A percentile compares a stretch with the other conserved stretches of the same genome.
phyloP scores from a whole-genome alignment of 2,113 vertebrate species.

The Gnathonemus echidnorhynchus region DNA sequence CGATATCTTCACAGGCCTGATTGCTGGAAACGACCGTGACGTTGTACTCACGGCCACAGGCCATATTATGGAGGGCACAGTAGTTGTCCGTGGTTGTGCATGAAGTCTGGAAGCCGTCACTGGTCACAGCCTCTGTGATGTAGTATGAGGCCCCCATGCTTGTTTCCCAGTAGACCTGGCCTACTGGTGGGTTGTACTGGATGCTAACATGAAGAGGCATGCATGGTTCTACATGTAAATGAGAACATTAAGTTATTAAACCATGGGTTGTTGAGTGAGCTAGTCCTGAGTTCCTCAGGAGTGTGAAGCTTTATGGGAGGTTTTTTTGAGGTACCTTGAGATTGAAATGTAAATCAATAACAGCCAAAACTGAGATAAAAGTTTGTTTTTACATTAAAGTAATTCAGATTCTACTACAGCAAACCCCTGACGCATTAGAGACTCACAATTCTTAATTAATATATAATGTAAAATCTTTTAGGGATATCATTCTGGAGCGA shows the following conservation, averaged over 20 bases:
- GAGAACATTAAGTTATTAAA: neutral
- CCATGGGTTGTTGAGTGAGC: neutral
- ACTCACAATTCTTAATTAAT: neutral
- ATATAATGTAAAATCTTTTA: neutral
- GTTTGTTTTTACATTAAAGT: neutral
- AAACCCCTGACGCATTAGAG: neutral
- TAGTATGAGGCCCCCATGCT: conserved; percentile 46
- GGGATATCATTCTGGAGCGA: neutral
- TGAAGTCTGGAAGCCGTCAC: conserved; percentile 39
- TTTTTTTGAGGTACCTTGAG: neutral
- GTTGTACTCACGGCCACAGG: conserved; percentile 56
- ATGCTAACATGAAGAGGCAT: conserved; percentile 39
- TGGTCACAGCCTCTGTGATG: conserved; percentile 40
- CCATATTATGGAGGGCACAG: conserved; percentile 47
- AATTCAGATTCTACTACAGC: neutral
- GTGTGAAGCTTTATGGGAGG: neutral
- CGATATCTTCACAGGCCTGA: conserved; percentile 36
- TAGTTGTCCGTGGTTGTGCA: conserved; percentile 49
- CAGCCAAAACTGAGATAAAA: neutral
- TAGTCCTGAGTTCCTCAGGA: neutral
- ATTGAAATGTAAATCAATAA: neutral
- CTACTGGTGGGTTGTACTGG: conserved; percentile 42
- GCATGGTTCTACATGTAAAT: conserved; percentile 50
- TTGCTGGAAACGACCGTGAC: conserved; percentile 52
- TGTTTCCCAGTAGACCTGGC: conserved; percentile 52